Base-by-base conservation (phyloP, 2,113 vertebrate species). In the Microtus oregoni region DNA sequence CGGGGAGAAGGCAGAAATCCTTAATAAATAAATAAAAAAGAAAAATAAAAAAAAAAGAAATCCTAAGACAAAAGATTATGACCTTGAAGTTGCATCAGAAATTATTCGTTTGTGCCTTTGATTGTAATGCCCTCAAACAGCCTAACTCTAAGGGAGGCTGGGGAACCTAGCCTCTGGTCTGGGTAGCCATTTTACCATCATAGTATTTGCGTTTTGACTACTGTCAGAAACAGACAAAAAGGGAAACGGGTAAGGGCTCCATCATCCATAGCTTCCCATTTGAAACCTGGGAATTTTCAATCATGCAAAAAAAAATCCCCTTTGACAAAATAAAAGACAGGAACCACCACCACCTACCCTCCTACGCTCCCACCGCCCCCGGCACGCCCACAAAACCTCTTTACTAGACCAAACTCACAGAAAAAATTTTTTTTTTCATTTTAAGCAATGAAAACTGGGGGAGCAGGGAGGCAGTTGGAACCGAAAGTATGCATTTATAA, bases 401-500 rank as follows among this genome's bases (percentile, higher is more conserved):
- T 92, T 94, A 77, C 38, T 94, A 89, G 47, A 79, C 92, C 93
- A 35, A 19, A 86, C 13, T 90, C 77, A 88, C 55, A 92, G 44
- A 86, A 41, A 41, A 41, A n/a, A n/a, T n/a, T n/a, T 81, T 95
- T 63, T n/a, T 58, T 50, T 89, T 83, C 72, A 94, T 88, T 92
- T 77, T 95, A 79, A 95, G 35, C 92, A 87, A 85, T 90, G 83
- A 96, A 96, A 97, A 41, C 44, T 14, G 41, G 88, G 83, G 24
- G 41, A 44, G 15, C 19, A 1, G 44, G 78, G 47, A 89, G 30
- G 30, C 81, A 85, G 50, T 47, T 96, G 20, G 65, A 86, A 95
- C 52, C 44, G 61, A 70, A 68, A 87, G 38, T 61, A 35, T 85
- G 86, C 94, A 91, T 96, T 95, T 92, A 61, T 82, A 76, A 96